Base-by-base conservation (phyloP, 2,888 invertebrate genomes). In the Schizotus pectinicornis region DNA sequence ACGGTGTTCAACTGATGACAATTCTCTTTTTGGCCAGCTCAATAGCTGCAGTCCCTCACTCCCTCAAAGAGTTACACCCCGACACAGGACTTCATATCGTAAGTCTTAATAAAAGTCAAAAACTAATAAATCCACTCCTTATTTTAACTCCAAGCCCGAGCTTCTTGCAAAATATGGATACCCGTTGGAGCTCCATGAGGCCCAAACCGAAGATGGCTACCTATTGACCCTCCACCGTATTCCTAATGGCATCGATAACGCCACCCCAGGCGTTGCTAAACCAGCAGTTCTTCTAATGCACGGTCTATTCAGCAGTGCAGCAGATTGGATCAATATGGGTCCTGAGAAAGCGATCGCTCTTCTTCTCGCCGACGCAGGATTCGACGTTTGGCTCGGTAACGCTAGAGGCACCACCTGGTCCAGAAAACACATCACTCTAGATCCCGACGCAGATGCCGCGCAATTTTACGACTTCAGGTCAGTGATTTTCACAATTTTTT, bases 401-500 rank as follows among this genome's bases (percentile, higher is more conserved):
- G 76, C 77, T 36, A 76, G 87, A 35, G 87, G 87, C 6, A 85
- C 82, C 65, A 79, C 77, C 1, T 86, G 83, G 68, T 79, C 81
- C 13, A 76, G 77, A 34, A 72, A 70, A 6, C 86, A 86, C 64
- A 63, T 64, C 0, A 74, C 75, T 2, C 55, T 70, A 79, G 56
- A 22, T 22, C 22, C 22, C 22, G 22, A 22, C 5, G 22, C 5
- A 22, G 22, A 22, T 5, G 22, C 22, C 2, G 22, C 22, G 5
- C 22, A 59, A 33, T 61, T 35, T 38, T 61, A 89, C 89, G 74
- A 82, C 43, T 89, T 87, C 71, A 78, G 77, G 78, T 79, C 67
- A 51, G 22, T 22, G 22, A 6, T 32, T 14, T 36, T 7, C 14
- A 8, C n/a, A 31, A 34, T 7, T 41, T 12, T 31, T 36, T n/a